Conservation (phyloP, 2,797 vertebrate species). For the Rallus crepitans region DNA sequence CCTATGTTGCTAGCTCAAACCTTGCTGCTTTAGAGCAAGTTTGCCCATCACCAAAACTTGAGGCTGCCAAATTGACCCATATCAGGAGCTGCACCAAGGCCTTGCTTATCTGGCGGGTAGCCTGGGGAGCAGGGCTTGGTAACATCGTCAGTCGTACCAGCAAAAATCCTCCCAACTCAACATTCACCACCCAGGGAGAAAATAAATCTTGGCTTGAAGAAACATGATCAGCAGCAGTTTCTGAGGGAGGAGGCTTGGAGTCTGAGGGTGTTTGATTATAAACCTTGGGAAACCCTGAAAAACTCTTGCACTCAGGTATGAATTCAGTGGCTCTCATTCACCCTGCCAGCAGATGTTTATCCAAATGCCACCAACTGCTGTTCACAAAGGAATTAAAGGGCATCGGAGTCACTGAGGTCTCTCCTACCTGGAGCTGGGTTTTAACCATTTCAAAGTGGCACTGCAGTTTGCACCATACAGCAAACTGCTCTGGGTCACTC, state of each 20-base stretch:
- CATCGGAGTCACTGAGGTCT: background rate
- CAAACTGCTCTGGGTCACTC: background rate
- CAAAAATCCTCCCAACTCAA: background rate
- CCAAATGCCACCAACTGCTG: background rate
- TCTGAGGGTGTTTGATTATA: background rate
- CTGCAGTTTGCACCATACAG: background rate
- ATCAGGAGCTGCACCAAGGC: background rate
- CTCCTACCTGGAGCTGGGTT: background rate
- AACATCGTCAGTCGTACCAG: accelerated
- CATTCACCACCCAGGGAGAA: background rate
- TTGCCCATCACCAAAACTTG: accelerated
- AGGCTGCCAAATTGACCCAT: background rate
- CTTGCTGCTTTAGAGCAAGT: background rate
- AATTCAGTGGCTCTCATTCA: background rate
- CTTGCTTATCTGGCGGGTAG: accelerated
- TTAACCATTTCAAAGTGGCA: background rate
- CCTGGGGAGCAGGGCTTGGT: background rate
- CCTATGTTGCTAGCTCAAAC: background rate
- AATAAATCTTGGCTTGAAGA: background rate
- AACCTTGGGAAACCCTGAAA: background rate
- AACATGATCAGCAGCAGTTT: background rate
- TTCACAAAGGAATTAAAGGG: background rate
- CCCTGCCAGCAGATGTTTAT: background rate
- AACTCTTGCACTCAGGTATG: background rate
- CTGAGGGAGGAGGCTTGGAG: background rate